Evolutionary conservation across 2,797 vertebrate genomes (phyloP).

Genomic region (Antennarius maculatus): DNA sequence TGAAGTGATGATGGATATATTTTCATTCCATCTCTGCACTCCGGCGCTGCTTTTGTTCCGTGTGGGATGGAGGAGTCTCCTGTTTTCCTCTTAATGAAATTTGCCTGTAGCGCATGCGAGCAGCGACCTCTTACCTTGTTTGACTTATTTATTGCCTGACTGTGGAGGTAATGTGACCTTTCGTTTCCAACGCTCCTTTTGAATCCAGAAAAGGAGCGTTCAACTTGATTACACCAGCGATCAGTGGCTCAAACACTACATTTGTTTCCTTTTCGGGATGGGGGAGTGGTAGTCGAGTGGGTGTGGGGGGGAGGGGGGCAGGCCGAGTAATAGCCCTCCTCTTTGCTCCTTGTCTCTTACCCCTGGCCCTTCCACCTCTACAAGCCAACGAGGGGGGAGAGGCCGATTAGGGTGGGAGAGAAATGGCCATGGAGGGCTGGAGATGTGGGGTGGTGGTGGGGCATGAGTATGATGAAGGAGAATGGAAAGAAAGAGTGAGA

Average conservation of each 20-base stretch:
- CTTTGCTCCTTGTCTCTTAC: slow-evolving; percentile 52
- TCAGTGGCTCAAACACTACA: slow-evolving; percentile 85
- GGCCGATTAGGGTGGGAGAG: slow-evolving; percentile 50
- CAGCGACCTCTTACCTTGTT: slow-evolving; percentile 85
- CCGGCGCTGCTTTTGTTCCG: slow-evolving; percentile 43
- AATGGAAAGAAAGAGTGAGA: slow-evolving; percentile 36
- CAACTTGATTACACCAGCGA: slow-evolving; percentile 85
- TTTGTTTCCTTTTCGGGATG: slow-evolving; percentile 75
- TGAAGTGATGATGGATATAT: slow-evolving; percentile 27
- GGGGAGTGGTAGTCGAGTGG: slow-evolving; percentile 59
- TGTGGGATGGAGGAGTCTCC: slow-evolving; percentile 65
- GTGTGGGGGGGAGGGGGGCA: slow-evolving; percentile 55
- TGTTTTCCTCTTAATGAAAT: slow-evolving; percentile 83
- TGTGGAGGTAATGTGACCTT: slow-evolving; percentile 86
- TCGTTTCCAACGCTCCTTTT: slow-evolving; percentile 82
- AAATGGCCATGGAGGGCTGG: slow-evolving; percentile 42
- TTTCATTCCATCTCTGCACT: slow-evolving; percentile 41
- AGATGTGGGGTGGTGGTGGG: slow-evolving; percentile 55
- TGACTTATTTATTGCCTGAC: slow-evolving; percentile 89
- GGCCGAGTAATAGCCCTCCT: slow-evolving; percentile 52
- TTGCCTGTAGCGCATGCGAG: slow-evolving; percentile 82
- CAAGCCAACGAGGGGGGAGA: slow-evolving; percentile 49
- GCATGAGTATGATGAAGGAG: slow-evolving; percentile 59
- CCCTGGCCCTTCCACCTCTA: slow-evolving; percentile 55
- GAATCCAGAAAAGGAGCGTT: slow-evolving; percentile 83